Conservation (phyloP, 2,113 vertebrate species). For the Tricholaema leucomelas region DNA sequence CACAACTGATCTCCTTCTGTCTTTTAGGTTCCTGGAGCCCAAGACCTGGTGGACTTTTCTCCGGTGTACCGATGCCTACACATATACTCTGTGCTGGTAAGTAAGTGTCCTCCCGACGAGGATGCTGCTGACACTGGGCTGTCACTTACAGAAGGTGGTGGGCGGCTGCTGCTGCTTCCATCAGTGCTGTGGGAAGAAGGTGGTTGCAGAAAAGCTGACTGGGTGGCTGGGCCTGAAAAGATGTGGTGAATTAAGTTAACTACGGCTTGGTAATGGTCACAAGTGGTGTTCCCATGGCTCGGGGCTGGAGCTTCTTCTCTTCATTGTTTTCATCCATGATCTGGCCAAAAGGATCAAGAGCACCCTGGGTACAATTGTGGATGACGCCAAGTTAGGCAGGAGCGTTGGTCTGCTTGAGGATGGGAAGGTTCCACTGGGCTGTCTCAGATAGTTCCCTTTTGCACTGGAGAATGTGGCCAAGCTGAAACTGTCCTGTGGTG, state of each 20-base stretch:
- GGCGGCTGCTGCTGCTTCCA: background rate
- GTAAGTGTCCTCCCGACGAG: background rate
- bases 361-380: too few relatives aligned
- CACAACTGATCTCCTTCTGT: background rate
- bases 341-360: too few relatives aligned
- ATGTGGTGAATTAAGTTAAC: too few relatives aligned
- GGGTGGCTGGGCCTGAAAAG: too few relatives aligned
- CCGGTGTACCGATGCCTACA: conserved; percentile 96
- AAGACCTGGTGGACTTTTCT: conserved; percentile 97
- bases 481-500: background rate
- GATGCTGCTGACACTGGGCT: rapidly evolving
- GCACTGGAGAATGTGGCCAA: background rate
- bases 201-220: background rate
- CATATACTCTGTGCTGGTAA: conserved; percentile 92
- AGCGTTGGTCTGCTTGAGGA: too few relatives aligned
- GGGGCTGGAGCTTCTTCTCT: too few relatives aligned
- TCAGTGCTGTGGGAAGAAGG: background rate
- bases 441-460: background rate
- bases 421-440: too few relatives aligned
- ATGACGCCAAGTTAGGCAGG: too few relatives aligned
- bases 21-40: conserved; percentile 88
- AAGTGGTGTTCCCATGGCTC: too few relatives aligned
- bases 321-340: too few relatives aligned
- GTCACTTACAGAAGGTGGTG: rapidly evolving
- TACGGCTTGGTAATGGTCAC: too few relatives aligned